Evolutionary conservation across 1,140 invertebrate genomes (phyloP), one percentile per base, ranked within the genome.

Genomic region (Bombus pascuorum): DNA sequence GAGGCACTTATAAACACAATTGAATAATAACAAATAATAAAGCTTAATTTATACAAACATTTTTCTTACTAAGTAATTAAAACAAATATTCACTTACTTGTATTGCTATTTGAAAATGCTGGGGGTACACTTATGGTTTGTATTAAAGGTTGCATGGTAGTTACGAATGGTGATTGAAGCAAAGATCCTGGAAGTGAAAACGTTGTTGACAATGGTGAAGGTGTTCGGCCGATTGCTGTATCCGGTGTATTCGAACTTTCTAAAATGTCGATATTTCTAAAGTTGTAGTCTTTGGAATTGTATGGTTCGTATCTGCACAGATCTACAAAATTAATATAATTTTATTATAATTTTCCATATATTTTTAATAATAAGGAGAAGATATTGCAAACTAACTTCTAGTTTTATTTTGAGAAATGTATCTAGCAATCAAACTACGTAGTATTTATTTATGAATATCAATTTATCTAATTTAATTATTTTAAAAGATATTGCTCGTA

Each of bases 1-100:
- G 97, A 98, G 97, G 97, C 97, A 1, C 1, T 73, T 83, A 22
- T 6, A 1, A 34, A 1, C 0, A 3, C 0, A 0, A 1, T 37
- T 18, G 2, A 2, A 72, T 18, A 77, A 83, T 34, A 47, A 18
- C 6, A 39, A 39, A 57, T 10, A 62, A 34, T 53, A 15, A 22
- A 13, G 5, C 37, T 2, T 37, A 10, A 62, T 34, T 13, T 77
- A 18, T 70, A 12, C 1, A 44, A 39, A n/a, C 3, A n/a, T 37
- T 39, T 25, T 37, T 18, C 57, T 12, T 37, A 78, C 25, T 42
- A 39, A 59, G 13, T 44, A 39, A 65, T 57, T 22, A 0, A 13
- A 42, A 42, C 3, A 32, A 25, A 13, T 8, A 22, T 71, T 13
- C 32, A 59, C 72, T 85, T 76, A 89, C 88, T 73, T 28, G 88